A percentile compares a stretch with the other conserved stretches of the same genome.
Evolutionary conservation across 1,140 invertebrate genomes (phyloP).

Genomic region (Pseudomyrmex sp.): DNA sequence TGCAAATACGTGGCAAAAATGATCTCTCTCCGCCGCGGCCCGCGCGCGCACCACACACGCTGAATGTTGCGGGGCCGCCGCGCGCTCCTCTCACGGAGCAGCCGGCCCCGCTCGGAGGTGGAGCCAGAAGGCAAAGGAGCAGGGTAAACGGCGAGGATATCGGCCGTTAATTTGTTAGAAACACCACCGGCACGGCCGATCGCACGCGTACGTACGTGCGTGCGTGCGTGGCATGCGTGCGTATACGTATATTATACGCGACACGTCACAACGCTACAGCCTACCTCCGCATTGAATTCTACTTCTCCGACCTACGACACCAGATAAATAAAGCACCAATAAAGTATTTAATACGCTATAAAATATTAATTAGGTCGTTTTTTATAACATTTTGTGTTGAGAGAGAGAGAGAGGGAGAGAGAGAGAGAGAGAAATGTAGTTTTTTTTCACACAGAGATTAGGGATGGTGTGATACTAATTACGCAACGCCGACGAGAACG

Average conservation of each 20-base stretch:
- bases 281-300: too few species aligned
- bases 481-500: not conserved
- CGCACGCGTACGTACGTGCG: constrained; percentile 36
- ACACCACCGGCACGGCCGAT: constrained; percentile 76
- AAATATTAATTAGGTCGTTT: too few species aligned
- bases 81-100: constrained; percentile 32
- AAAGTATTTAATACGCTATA: too few species aligned
- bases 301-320: too few species aligned
- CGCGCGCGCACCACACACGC: constrained; percentile 24
- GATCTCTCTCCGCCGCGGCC: constrained; percentile 77
- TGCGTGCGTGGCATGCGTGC: constrained; percentile 10
- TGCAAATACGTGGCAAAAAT: constrained; percentile 85
- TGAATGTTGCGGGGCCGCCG: constrained; percentile 48
- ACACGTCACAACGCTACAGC: not conserved
- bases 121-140: constrained; percentile 77
- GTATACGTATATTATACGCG: not conserved
- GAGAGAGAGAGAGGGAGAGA: too few species aligned
- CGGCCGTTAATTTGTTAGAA: constrained; percentile 83
- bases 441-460: too few species aligned
- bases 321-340: too few species aligned
- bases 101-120: constrained; percentile 68
- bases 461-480: too few species aligned
- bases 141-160: constrained; percentile 68
- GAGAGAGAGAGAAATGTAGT: too few species aligned
- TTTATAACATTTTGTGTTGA: too few species aligned